Percentiles rank a stretch among this genome's conserved stretches.
These are phyloP conservation scores for Epinotia demarniana DNA, from an alignment of 2,888 invertebrate species.

Conservation along the genomic window DNA sequence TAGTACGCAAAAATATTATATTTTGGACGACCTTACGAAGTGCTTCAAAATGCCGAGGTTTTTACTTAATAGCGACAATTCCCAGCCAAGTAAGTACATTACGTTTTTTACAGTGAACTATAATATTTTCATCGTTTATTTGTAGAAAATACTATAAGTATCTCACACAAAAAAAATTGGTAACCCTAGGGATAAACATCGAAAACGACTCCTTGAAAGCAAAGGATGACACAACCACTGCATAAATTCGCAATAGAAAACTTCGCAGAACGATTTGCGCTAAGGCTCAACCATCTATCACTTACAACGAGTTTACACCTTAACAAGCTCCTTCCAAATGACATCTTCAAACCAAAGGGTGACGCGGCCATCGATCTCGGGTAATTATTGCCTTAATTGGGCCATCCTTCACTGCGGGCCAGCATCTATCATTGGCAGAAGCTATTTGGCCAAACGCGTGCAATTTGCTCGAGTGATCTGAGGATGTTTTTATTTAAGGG, in stretches of 20 bases:
- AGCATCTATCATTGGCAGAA: conserved; percentile 57
- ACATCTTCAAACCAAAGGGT: conserved; percentile 46
- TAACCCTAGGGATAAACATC: too few relatives aligned
- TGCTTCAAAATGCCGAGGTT: too few relatives aligned
- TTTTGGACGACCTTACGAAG: too few relatives aligned
- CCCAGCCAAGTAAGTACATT: too few relatives aligned
- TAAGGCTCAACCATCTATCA: not conserved
- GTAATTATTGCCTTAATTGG: conserved; percentile 58
- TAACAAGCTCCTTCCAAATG: conserved; percentile 12
- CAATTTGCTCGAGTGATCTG: conserved; percentile 45
- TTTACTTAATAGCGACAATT: too few relatives aligned
- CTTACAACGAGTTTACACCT: conserved; percentile 3
- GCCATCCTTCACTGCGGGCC: conserved; percentile 53
- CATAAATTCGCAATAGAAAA: not conserved
- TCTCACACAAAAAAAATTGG: too few relatives aligned
- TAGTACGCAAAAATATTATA: too few relatives aligned
- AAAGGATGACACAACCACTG: not conserved
- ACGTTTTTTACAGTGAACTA: too few relatives aligned
- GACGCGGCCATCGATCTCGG: conserved; percentile 56
- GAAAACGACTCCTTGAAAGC: not conserved
- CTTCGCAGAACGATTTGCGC: not conserved
- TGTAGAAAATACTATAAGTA: too few relatives aligned
- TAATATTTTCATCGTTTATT: too few relatives aligned
- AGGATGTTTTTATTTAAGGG: conserved; percentile 42
- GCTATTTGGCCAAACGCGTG: conserved; percentile 50